Evolutionary conservation across 1,140 invertebrate species (phyloP).

Genomic region (Leptinotarsa texana): DNA sequence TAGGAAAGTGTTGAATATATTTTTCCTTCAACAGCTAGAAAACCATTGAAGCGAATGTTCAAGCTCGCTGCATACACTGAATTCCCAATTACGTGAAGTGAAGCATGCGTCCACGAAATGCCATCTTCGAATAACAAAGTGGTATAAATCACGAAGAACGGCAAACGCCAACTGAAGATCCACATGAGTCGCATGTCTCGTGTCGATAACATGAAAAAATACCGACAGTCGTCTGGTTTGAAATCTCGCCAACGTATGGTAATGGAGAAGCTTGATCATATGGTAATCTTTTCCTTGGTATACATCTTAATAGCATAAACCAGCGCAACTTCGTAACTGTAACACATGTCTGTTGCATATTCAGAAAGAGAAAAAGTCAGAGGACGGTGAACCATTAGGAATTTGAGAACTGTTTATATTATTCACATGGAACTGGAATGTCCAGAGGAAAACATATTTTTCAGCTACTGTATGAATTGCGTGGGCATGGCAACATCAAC

Average conservation of each 20-base stretch:
- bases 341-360: conserved; percentile 3
- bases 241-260: background rate
- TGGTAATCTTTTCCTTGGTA: background rate
- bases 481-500: no score
- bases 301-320: background rate
- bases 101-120: background rate
- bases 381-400: background rate
- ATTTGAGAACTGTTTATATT: no score
- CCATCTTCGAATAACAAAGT: conserved; percentile 1
- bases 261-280: conserved; percentile 6
- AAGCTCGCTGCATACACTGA: no score
- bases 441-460: no score
- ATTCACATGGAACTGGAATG: no score
- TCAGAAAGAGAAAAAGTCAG: background rate
- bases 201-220: conserved; percentile 7
- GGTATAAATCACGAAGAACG: background rate
- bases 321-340: background rate
- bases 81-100: conserved; percentile 2
- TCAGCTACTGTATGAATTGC: no score
- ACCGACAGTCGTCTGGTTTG: background rate
- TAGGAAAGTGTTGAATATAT: no score
- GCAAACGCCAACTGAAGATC: background rate
- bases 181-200: background rate
- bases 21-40: no score
- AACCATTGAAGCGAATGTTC: no score